Base-by-base conservation (phyloP, 1,140 invertebrate genomes). In the Dryas iulia region DNA sequence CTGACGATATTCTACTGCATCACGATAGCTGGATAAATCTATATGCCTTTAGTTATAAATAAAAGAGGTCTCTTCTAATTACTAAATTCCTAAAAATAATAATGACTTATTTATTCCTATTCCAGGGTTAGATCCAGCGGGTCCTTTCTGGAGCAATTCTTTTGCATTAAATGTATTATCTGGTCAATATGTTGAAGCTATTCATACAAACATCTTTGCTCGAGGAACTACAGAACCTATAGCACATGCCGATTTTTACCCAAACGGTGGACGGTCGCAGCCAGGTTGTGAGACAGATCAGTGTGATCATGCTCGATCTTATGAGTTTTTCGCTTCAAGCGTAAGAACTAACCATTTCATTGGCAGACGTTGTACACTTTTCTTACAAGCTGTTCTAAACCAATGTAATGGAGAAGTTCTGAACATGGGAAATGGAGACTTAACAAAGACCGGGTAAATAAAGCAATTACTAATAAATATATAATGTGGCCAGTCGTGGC, bases 81-180 rank as follows among this genome's bases (percentile, higher is more conserved):
- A n/a, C n/a, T n/a, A n/a, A n/a, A n/a, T n/a, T n/a, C n/a, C n/a
- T n/a, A n/a, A n/a, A n/a, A n/a, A n/a, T n/a, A n/a, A n/a, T n/a
- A n/a, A n/a, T n/a, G n/a, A 33, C 18, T n/a, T 18, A 28, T 18
- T 53, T 18, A 2, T 65, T 31, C 14, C 14, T 25, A 52, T 81
- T 77, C 26, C 39, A 91, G 94, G 94, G 33, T 80, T 96, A 73
- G 95, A 96, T 84, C 94, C 95, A 11, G 95, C 95, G 6, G 87
- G 92, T 12, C 95, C 95, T n/a, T 73, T 85, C 10, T 95, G 86
- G 86, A 72, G 76, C 8, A 88, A 81, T 60, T 53, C 71, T 1
- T 69, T 79, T n/a, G 68, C 77, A 14, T 71, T 87, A 66, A 81
- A 80, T 11, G 70, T 74, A 11, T 82, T 73, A 21, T 94, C 95